phyloP scores from a whole-genome alignment of 2,888 invertebrate species.

The Yponomeuta sedellus region DNA sequence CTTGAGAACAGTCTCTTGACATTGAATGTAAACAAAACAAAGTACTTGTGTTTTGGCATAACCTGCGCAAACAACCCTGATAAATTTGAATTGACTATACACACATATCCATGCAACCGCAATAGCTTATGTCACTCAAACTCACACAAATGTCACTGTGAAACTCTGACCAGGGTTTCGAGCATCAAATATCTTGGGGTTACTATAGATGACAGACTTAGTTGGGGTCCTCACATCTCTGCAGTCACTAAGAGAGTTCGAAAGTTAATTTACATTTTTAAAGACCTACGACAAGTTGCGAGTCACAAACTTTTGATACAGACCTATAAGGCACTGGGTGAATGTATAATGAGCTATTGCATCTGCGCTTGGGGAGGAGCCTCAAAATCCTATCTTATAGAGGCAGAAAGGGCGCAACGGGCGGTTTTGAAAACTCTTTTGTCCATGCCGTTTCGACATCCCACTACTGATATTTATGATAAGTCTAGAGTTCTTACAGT shows the following conservation, averaged over 20 bases:
- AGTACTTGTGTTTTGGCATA: constrained; percentile 11
- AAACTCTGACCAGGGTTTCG: too few relatives aligned
- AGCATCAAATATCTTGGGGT: constrained; percentile 7
- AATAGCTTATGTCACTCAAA: too few relatives aligned
- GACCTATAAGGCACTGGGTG: background rate
- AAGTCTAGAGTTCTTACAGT: too few relatives aligned
- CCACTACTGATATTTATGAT: too few relatives aligned
- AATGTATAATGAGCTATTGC: constrained; percentile 7
- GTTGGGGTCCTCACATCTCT: constrained; percentile 1
- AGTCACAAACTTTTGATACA: background rate
- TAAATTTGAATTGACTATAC: background rate
- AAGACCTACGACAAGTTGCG: constrained; percentile 6
- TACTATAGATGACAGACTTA: constrained; percentile 5
- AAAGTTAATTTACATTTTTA: constrained; percentile 13
- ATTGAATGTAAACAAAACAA: constrained; percentile 12
- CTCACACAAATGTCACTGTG: background rate
- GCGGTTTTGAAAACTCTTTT: background rate
- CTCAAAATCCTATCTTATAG: background rate
- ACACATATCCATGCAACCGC: constrained; percentile 7
- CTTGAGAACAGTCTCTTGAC: constrained; percentile 10
- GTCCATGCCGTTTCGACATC: too few relatives aligned
- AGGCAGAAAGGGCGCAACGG: constrained; percentile 10
- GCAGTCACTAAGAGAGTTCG: background rate
- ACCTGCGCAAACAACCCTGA: background rate
- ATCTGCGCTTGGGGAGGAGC: constrained; percentile 10